phyloP scores from a whole-genome alignment of 2,113 vertebrate species.

The Pseudorhombus dupliciocellatus region DNA sequence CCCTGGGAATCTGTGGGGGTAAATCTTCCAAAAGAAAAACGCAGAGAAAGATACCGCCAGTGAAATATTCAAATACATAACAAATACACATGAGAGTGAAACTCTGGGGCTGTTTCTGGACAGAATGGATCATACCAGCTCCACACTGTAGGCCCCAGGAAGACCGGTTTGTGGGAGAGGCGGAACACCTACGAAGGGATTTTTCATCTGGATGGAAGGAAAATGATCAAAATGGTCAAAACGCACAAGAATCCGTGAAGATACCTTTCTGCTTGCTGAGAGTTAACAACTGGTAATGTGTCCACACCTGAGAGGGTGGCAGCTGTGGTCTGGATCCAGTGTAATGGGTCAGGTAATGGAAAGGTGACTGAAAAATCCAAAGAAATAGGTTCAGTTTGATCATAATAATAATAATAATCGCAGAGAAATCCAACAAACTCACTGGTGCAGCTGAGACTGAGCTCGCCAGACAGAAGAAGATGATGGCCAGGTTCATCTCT shows the following conservation, averaged over 20 bases:
- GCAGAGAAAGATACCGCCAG: not conserved
- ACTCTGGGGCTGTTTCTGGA: not conserved
- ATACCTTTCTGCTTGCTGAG: too few relatives aligned
- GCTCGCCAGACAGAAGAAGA: slow-evolving; percentile 73
- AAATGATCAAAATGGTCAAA: not conserved
- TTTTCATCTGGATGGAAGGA: slow-evolving; percentile 52
- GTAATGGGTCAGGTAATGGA: slow-evolving; percentile 75
- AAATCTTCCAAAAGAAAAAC: slow-evolving; percentile 56
- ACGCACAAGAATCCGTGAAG: not conserved
- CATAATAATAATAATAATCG: not conserved
- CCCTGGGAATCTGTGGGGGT: slow-evolving; percentile 62
- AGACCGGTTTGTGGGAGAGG: slow-evolving; percentile 55
- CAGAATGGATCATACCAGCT: slow-evolving; percentile 68
- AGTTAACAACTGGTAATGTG: not conserved
- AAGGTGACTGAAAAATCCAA: slow-evolving; percentile 65
- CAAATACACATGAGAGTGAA: not conserved
- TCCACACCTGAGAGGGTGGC: slow-evolving; percentile 57
- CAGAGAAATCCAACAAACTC: slow-evolving; percentile 36
- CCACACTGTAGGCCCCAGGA: slow-evolving; percentile 76
- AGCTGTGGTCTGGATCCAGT: slow-evolving; percentile 58
- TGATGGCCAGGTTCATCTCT: slow-evolving; percentile 71
- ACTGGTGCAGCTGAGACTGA: slow-evolving; percentile 74
- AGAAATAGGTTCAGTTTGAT: slow-evolving; percentile 12
- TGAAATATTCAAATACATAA: not conserved
- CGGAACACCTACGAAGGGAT: slow-evolving; percentile 36